Evolutionary conservation across 2,888 invertebrate genomes (phyloP).

Genomic region (Dynastes hyllus): DNA sequence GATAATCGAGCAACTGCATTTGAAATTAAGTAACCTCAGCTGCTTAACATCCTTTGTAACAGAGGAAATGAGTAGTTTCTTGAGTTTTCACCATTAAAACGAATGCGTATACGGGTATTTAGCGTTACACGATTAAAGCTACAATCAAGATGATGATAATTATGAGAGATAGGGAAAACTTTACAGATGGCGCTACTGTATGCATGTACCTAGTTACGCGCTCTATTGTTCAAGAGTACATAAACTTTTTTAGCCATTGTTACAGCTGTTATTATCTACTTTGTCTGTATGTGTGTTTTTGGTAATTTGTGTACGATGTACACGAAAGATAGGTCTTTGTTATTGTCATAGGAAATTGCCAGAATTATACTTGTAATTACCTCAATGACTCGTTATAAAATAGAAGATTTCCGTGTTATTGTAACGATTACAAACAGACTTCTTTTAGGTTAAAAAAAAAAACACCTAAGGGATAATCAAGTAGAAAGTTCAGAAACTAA

Average conservation of each 20-base stretch:
- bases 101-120: too few relatives aligned
- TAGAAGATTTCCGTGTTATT: neutral
- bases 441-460: neutral
- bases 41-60: neutral
- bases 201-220: conserved; percentile 10
- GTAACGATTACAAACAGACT: neutral
- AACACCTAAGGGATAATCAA: neutral
- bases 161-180: conserved; percentile 1
- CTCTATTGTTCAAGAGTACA: conserved; percentile 18
- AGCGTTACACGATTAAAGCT: too few relatives aligned
- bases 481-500: neutral
- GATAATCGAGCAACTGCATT: neutral
- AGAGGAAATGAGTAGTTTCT: too few relatives aligned
- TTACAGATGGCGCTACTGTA: conserved; percentile 5
- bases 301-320: conserved; percentile 12
- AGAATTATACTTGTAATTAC: conserved; percentile 18
- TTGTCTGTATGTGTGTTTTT: conserved; percentile 13
- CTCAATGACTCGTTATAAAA: neutral
- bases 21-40: neutral
- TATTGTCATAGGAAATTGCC: neutral
- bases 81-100: too few relatives aligned
- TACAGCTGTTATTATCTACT: conserved; percentile 7
- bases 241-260: conserved; percentile 19
- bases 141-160: conserved; percentile 12
- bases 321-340: neutral